These are phyloP conservation scores for Batillaria attramentaria DNA, from an alignment of 1,140 invertebrate genomes.

Conservation along the genomic window DNA sequence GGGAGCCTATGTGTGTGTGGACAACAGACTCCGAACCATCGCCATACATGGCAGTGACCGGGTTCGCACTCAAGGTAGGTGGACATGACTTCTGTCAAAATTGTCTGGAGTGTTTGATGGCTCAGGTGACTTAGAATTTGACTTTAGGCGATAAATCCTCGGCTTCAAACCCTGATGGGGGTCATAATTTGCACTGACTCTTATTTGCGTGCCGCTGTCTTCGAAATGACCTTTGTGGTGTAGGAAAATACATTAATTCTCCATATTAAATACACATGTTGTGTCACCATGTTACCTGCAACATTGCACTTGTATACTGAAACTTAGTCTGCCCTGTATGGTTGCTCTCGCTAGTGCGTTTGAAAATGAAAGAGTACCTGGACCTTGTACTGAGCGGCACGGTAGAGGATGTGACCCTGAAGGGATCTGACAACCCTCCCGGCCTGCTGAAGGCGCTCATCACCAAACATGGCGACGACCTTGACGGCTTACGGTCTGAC, in stretches of 20 bases:
- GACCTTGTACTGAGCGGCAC: constrained; percentile 28
- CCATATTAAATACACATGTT: too few relatives aligned
- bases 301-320: too few relatives aligned
- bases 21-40: constrained; percentile 49
- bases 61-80: constrained; percentile 17
- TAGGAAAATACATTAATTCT: too few relatives aligned
- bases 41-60: constrained; percentile 48
- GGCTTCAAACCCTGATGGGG: too few relatives aligned
- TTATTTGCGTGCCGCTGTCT: too few relatives aligned
- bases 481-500: constrained; percentile 41
- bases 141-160: background rate
- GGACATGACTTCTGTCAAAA: background rate
- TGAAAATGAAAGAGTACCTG: constrained; percentile 45
- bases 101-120: background rate
- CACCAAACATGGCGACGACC: constrained; percentile 39
- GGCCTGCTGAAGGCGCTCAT: constrained; percentile 61
- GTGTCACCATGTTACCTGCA: too few relatives aligned
- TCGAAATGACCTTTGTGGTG: too few relatives aligned
- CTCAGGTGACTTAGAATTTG: background rate
- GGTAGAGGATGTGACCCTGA: constrained; percentile 40
- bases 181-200: too few relatives aligned
- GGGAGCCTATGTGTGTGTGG: constrained; percentile 42
- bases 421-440: constrained; percentile 47
- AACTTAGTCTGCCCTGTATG: too few relatives aligned
- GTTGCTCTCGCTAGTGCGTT: constrained; percentile 31